A percentile compares a stretch with the other conserved stretches of the same genome.
Conservation (phyloP, 2,888 invertebrate genomes). For the Apotomis turbidana region DNA sequence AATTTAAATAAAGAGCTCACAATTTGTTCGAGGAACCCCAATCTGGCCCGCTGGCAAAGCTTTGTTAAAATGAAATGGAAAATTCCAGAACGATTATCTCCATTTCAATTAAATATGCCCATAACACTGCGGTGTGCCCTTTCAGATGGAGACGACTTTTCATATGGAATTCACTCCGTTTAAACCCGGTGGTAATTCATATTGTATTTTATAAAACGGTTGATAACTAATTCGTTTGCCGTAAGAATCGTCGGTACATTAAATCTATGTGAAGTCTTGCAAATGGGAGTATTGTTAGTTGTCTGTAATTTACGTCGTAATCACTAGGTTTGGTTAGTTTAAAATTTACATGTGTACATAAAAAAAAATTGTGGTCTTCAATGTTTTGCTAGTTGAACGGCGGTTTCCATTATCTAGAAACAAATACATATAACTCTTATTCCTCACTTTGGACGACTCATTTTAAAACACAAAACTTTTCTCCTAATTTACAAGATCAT, state of each 20-base stretch:
- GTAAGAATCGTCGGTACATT: not conserved
- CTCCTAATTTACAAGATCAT: too few relatives aligned
- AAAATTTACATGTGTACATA: too few relatives aligned
- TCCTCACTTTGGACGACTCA: too few relatives aligned
- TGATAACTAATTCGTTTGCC: not conserved
- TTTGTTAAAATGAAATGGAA: slow-evolving; percentile 28
- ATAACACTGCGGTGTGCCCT: slow-evolving; percentile 34
- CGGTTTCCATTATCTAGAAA: too few relatives aligned
- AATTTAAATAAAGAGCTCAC: not conserved
- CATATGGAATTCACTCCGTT: not conserved
- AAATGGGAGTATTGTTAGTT: too few relatives aligned
- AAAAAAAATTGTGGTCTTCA: too few relatives aligned
- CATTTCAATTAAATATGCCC: slow-evolving; percentile 42
- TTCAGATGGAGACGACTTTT: slow-evolving; percentile 1
- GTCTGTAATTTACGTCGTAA: too few relatives aligned
- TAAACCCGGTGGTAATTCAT: not conserved
- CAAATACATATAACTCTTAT: too few relatives aligned
- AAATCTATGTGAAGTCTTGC: too few relatives aligned
- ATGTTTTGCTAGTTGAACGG: too few relatives aligned
- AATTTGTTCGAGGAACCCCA: slow-evolving; percentile 21
- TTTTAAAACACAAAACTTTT: too few relatives aligned
- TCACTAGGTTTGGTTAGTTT: too few relatives aligned
- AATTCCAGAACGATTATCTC: slow-evolving; percentile 27
- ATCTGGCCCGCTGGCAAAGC: not conserved
- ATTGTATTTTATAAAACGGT: not conserved